These are phyloP conservation scores for Tauraco erythrolophus DNA, from an alignment of 2,113 vertebrate genomes.

Conservation along the genomic window DNA sequence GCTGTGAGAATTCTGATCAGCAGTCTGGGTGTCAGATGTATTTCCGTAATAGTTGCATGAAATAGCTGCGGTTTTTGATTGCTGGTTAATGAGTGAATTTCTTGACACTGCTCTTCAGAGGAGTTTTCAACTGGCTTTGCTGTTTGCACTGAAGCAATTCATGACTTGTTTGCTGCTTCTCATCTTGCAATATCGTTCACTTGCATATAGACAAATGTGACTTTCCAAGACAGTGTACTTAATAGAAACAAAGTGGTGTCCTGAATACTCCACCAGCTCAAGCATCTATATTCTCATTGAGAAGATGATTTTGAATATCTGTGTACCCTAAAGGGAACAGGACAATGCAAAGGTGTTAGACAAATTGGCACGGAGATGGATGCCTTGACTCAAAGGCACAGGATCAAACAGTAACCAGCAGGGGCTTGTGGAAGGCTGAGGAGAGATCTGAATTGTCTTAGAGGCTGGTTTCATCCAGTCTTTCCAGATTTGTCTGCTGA, in stretches of 20 bases:
- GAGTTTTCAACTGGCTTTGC: not conserved
- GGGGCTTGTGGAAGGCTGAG: not conserved
- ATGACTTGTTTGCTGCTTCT: not conserved
- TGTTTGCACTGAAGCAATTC: not conserved
- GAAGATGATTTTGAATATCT: not conserved
- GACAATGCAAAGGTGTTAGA: not conserved
- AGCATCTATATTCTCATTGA: not conserved
- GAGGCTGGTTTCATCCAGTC: not conserved
- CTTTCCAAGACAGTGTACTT: not conserved
- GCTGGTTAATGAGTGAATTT: not conserved
- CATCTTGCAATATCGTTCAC: not conserved
- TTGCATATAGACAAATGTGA: not conserved
- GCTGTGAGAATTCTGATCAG: not conserved
- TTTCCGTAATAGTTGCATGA: not conserved
- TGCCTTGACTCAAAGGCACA: not conserved
- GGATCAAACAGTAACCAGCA: not conserved
- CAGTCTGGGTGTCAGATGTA: not conserved
- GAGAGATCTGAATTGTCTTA: not conserved
- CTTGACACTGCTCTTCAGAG: not conserved
- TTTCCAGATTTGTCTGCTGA: not conserved
- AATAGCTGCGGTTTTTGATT: not conserved
- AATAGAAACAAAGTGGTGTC: constrained; percentile 34
- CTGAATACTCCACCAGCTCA: constrained; percentile 21
- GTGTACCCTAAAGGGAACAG: not conserved
- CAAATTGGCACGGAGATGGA: not conserved